These are phyloP conservation scores for Stegana nigrithorax DNA, from an alignment of 2,888 invertebrate genomes.

Conservation along the genomic window DNA sequence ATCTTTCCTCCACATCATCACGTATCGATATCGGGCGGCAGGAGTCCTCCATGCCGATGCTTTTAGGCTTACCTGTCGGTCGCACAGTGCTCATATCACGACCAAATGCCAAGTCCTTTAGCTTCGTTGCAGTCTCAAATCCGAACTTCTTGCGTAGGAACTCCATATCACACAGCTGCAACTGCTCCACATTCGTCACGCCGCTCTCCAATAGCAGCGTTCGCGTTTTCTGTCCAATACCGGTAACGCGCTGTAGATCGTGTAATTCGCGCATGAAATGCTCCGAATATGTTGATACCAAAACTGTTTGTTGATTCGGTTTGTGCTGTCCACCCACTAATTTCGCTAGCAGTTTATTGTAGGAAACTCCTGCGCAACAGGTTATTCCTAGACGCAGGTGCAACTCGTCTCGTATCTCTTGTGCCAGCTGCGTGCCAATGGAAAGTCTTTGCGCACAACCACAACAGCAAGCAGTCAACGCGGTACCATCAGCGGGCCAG, in stretches of 20 bases:
- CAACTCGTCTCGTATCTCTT: slow-evolving; percentile 79
- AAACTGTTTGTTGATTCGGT: slow-evolving; percentile 85
- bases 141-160: slow-evolving; percentile 76
- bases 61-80: slow-evolving; percentile 80
- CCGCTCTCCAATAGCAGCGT: slow-evolving; percentile 76
- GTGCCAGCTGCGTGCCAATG: slow-evolving; percentile 80
- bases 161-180: slow-evolving; percentile 74
- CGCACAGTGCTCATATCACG: slow-evolving; percentile 80
- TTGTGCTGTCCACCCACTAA: slow-evolving; percentile 79
- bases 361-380: slow-evolving; percentile 84
- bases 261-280: slow-evolving; percentile 76
- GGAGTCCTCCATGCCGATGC: slow-evolving; percentile 84
- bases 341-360: slow-evolving; percentile 87
- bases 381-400: slow-evolving; percentile 79
- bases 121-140: slow-evolving; percentile 75
- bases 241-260: slow-evolving; percentile 76
- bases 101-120: slow-evolving; percentile 80
- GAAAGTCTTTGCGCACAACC: slow-evolving; percentile 79
- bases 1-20: slow-evolving; percentile 80
- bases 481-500: slow-evolving; percentile 71
- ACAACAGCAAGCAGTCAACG: slow-evolving; percentile 74
- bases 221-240: slow-evolving; percentile 80
- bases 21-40: slow-evolving; percentile 80
- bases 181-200: slow-evolving; percentile 76
- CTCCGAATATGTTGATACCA: slow-evolving; percentile 77